phyloP scores from a whole-genome alignment of 1,140 invertebrate species.

The Ericerus pela region DNA sequence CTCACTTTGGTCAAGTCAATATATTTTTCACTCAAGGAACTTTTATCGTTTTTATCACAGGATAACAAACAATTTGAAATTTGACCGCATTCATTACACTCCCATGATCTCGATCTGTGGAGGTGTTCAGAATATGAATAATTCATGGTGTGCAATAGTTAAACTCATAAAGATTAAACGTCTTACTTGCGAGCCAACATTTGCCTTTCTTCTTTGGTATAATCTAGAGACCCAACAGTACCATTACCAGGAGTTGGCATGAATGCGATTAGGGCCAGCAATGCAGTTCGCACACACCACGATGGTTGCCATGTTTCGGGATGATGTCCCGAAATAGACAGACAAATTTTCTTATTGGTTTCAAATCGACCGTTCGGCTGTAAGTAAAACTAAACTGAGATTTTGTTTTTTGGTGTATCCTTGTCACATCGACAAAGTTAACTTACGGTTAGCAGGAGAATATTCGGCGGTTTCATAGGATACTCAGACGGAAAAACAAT shows the following conservation, averaged over 20 bases:
- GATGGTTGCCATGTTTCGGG: conserved; percentile 94
- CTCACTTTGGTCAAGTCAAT: no score
- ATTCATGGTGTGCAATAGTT: background rate
- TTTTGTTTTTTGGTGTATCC: background rate
- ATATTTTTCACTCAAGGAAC: no score
- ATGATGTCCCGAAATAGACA: conserved; percentile 93
- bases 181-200: conserved; percentile 59
- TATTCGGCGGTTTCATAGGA: conserved; percentile 95
- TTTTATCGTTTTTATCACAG: background rate
- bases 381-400: conserved; percentile 25
- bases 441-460: conserved; percentile 77
- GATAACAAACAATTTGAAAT: conserved; percentile 32
- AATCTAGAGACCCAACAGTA: conserved; percentile 81
- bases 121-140: background rate
- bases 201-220: conserved; percentile 65
- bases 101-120: conserved; percentile 37
- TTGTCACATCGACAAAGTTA: background rate
- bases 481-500: conserved; percentile 84
- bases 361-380: conserved; percentile 92
- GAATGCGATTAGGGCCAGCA: conserved; percentile 84
- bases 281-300: conserved; percentile 88
- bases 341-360: conserved; percentile 85
- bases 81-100: conserved; percentile 43
- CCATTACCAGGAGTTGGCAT: conserved; percentile 80
- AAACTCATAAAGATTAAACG: background rate